Evolutionary conservation across 2,113 vertebrate species (phyloP), one percentile per base, ranked within the genome.

Genomic region (Urocynchramus pylzowi): DNA sequence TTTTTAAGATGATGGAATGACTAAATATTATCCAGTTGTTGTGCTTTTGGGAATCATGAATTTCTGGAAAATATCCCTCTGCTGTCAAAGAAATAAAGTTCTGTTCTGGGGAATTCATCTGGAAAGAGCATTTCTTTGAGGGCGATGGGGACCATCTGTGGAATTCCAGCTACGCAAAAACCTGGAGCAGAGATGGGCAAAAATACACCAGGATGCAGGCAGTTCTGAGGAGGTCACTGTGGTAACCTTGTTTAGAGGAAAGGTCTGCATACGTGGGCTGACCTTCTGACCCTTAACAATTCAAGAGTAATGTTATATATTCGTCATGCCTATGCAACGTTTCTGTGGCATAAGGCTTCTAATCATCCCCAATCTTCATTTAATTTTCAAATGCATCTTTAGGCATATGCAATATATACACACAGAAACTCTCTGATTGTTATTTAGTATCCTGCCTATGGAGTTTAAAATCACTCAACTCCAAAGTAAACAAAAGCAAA

Each of bases 41-140:
- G 65, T 45, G 30, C 94, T 97, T 90, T 85, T 77, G 91, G 91
- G 96, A 88, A 94, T 94, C 57, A 65, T 69, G 84, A 87, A 91
- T 91, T 97, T 96, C 95, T 98, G 96, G 97, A 97, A 98, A 97
- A 95, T 95, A 95, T 96, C 91, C 87, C 74, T 81, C 80, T 96
- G 84, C 94, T 95, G 95, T 96, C 63, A 92, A 94, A 98, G 96
- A 98, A 97, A 90, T 71, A 61, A 71, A 90, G 92, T 93, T 88
- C 95, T 97, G 95, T 98, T 97, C 97, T 97, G 86, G 94, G 95
- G 89, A 98, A 92, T 93, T 98, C 95, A 97, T 98, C 97, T 97
- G 97, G 97, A 98, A 98, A 98, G 93, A 94, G 74, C 39, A 82
- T 95, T 98, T 97, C 81, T 97, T 97, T 63, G 13, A 91, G 95